Evolutionary conservation across 2,797 vertebrate species (phyloP).

Genomic region (Mormyrus proboscirostris): DNA sequence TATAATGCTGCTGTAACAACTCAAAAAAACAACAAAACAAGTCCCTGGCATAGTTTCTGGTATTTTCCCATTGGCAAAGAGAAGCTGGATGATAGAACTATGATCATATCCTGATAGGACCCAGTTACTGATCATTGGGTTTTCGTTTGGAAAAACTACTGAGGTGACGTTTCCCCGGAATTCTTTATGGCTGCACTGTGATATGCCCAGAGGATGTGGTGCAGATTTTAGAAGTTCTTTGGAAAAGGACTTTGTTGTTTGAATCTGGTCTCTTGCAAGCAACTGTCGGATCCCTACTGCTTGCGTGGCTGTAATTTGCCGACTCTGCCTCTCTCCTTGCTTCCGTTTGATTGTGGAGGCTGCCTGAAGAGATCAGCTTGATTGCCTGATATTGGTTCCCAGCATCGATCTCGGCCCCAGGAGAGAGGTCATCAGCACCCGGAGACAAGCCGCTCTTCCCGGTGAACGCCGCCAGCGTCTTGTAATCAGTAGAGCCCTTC

Average conservation of each 20-base stretch:
- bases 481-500: conserved; percentile 7
- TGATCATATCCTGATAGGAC: not conserved
- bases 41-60: not conserved
- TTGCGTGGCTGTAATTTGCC: not conserved
- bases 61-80: not conserved
- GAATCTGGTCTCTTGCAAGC: not conserved
- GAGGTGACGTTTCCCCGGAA: not conserved
- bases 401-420: conserved; percentile 5
- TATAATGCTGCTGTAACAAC: not conserved
- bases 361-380: not conserved
- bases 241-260: conserved; percentile 13
- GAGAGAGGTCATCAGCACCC: conserved; percentile 6
- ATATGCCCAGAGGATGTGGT: not conserved
- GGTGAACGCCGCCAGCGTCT: not conserved
- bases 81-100: not conserved
- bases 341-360: conserved; percentile 12
- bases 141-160: not conserved
- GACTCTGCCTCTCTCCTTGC: not conserved
- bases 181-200: not conserved
- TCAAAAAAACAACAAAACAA: not conserved
- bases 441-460: not conserved
- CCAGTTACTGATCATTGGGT: not conserved
- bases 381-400: conserved; percentile 5
- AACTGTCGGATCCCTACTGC: not conserved
- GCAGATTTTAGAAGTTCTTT: not conserved